These are phyloP conservation scores for Isichthys henryi DNA, from an alignment of 2,113 vertebrate genomes.

Conservation along the genomic window DNA sequence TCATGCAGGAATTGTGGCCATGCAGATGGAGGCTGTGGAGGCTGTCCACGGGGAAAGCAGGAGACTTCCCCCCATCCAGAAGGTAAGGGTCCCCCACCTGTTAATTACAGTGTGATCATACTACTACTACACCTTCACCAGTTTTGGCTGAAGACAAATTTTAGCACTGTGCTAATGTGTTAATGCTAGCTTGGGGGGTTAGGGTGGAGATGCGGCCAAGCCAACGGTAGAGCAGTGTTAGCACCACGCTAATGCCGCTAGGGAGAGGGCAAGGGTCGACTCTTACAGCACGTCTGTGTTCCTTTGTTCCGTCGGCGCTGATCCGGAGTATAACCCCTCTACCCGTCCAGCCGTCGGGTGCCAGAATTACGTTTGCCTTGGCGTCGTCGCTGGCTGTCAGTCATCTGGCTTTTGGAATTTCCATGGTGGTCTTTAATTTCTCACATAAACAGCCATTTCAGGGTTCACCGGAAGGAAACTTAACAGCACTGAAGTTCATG, in stretches of 20 bases:
- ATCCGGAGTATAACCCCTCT: background rate
- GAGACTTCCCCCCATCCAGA: slow-evolving; percentile 92
- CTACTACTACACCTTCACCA: background rate
- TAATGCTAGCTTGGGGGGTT: background rate
- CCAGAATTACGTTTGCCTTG: background rate
- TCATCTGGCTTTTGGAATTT: background rate
- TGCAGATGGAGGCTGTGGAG: slow-evolving; percentile 94
- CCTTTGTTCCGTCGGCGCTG: background rate
- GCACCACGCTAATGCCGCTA: background rate
- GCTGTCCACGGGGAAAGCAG: slow-evolving; percentile 91
- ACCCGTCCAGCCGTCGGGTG: background rate
- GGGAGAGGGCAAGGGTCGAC: background rate
- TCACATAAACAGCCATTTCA: slow-evolving; percentile 5
- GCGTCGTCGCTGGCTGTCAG: background rate
- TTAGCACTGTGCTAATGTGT: background rate
- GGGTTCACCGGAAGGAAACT: background rate
- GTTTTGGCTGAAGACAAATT: background rate
- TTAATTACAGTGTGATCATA: background rate
- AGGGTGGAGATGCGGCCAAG: background rate
- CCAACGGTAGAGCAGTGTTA: background rate
- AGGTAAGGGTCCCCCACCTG: slow-evolving; percentile 62
- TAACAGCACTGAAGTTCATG: background rate
- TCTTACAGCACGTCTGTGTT: background rate
- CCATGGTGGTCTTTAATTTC: background rate
- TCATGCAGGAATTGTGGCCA: slow-evolving; percentile 85